A percentile compares a stretch with the other conserved stretches of the same genome.
These are phyloP conservation scores for Lepidocyrtinus sp. DNA, from an alignment of 2,888 invertebrate species.

Conservation along the genomic window DNA sequence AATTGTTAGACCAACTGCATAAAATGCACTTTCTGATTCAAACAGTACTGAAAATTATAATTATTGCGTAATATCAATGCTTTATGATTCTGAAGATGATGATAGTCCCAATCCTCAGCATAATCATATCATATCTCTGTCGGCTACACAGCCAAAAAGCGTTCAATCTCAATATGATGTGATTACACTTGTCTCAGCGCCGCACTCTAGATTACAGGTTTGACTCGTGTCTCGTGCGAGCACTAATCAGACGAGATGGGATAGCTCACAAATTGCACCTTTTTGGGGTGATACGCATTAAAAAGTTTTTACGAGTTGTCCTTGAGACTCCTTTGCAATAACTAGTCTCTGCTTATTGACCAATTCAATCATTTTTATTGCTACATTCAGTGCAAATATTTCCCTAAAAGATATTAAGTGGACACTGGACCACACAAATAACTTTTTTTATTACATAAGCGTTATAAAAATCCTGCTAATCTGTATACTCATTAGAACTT, in stretches of 20 bases:
- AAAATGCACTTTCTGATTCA: too few relatives aligned
- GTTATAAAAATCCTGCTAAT: neutral
- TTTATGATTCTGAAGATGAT: too few relatives aligned
- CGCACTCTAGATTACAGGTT: neutral
- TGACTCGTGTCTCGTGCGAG: neutral
- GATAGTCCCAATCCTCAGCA: too few relatives aligned
- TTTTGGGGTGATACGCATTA: neutral
- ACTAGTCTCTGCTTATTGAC: neutral
- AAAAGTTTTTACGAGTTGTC: neutral
- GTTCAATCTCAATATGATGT: neutral
- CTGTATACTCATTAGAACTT: neutral
- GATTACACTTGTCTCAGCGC: neutral
- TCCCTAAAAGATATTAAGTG: too few relatives aligned
- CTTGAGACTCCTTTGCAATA: neutral
- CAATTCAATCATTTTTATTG: neutral
- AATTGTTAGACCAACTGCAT: too few relatives aligned
- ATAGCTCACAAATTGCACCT: neutral
- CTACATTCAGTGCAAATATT: neutral
- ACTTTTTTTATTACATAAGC: neutral
- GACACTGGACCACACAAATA: neutral
- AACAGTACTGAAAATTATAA: too few relatives aligned
- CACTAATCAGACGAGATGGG: neutral
- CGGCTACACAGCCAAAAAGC: neutral
- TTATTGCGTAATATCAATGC: too few relatives aligned
- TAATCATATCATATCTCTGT: neutral